A percentile compares a stretch with the other conserved stretches of the same genome.
Evolutionary conservation across 2,888 invertebrate genomes (phyloP).

Genomic region (Hydrotaea diabolus): DNA sequence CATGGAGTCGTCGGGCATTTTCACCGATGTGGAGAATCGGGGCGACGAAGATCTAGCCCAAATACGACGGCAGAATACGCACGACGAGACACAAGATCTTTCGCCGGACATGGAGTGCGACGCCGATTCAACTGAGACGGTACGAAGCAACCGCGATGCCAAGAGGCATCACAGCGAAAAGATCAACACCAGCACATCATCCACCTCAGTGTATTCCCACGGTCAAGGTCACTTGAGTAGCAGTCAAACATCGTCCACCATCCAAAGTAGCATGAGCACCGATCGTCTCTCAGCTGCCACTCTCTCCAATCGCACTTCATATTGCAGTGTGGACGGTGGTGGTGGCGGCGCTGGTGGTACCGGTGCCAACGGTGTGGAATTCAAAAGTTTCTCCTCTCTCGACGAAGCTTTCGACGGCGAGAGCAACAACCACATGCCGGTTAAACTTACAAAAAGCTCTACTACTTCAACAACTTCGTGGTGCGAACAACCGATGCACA

Average conservation of each 20-base stretch:
- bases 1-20: conserved; percentile 95
- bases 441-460: conserved; percentile 65
- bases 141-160: conserved; percentile 81
- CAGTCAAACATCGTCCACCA: conserved; percentile 76
- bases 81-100: conserved; percentile 76
- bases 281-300: conserved; percentile 75
- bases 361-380: conserved; percentile 60
- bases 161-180: conserved; percentile 33
- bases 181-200: conserved; percentile 34
- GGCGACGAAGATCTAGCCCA: conserved; percentile 83
- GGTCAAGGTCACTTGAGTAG: conserved; percentile 75
- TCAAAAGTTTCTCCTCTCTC: conserved; percentile 76
- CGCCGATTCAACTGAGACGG: conserved; percentile 80
- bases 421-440: conserved; percentile 54
- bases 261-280: conserved; percentile 74
- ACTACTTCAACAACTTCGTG: conserved; percentile 67
- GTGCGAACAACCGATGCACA: conserved; percentile 67
- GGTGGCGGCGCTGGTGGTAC: conserved; percentile 59
- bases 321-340: conserved; percentile 77
- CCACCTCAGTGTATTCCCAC: conserved; percentile 45
- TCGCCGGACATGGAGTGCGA: conserved; percentile 74
- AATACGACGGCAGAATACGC: conserved; percentile 75
- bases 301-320: conserved; percentile 78
- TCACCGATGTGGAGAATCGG: conserved; percentile 91
- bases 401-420: conserved; percentile 75